Percentiles rank a stretch among this genome's conserved stretches.
These are phyloP conservation scores for Neuroterus valhalla DNA, from an alignment of 1,140 invertebrate genomes.

Conservation along the genomic window DNA sequence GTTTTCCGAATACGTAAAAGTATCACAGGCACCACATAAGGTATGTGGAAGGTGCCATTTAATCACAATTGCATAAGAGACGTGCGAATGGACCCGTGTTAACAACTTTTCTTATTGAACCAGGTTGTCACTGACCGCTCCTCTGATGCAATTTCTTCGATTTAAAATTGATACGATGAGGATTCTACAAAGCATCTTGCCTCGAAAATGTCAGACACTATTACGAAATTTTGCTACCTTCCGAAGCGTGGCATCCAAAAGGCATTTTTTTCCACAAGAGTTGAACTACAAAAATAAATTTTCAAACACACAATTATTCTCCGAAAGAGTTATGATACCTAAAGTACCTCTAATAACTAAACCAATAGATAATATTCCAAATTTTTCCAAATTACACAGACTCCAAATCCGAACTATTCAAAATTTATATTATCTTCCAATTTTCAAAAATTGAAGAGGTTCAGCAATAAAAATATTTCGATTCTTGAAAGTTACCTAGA, in stretches of 20 bases:
- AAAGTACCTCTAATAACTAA: too few relatives aligned
- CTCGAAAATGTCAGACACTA: constrained; percentile 65
- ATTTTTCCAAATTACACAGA: too few relatives aligned
- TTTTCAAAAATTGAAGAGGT: too few relatives aligned
- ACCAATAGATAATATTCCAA: too few relatives aligned
- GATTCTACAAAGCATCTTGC: constrained; percentile 60
- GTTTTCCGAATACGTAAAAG: not conserved
- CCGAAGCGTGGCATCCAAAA: not conserved
- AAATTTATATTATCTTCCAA: too few relatives aligned
- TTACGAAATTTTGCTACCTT: constrained; percentile 57
- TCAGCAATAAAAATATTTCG: too few relatives aligned
- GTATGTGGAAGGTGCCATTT: constrained; percentile 35
- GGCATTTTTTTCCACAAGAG: too few relatives aligned
- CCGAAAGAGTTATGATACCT: too few relatives aligned
- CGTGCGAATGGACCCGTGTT: constrained; percentile 54
- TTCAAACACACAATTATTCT: too few relatives aligned
- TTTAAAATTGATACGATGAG: constrained; percentile 58
- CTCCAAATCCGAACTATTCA: too few relatives aligned
- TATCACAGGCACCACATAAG: not conserved
- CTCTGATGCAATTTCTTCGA: constrained; percentile 58
- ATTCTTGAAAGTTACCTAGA: too few relatives aligned
- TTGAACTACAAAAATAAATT: too few relatives aligned
- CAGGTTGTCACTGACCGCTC: constrained; percentile 60
- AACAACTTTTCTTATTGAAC: constrained; percentile 50
- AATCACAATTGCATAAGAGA: constrained; percentile 52